Evolutionary conservation across 2,113 vertebrate species (phyloP).

Genomic region (Hepsetus odoe): DNA sequence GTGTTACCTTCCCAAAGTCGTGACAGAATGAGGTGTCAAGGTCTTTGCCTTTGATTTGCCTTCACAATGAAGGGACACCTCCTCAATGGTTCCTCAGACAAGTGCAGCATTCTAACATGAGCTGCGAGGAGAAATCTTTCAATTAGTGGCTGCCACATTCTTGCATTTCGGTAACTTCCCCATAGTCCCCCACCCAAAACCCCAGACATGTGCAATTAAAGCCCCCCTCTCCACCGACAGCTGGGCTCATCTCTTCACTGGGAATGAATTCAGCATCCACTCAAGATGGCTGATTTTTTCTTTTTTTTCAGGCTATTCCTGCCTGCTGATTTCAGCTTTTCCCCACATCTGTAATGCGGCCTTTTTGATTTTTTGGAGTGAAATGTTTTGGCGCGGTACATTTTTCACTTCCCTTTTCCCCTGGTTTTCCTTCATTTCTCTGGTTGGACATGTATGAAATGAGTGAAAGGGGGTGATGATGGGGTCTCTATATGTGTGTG

Average conservation of each 20-base stretch:
- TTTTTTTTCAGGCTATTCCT: constrained; percentile 32
- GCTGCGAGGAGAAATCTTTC: constrained; percentile 57
- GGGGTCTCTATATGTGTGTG: constrained; percentile 49
- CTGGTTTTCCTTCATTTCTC: constrained; percentile 28
- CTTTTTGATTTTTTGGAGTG: constrained; percentile 25
- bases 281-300: constrained; percentile 27
- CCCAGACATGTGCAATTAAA: constrained; percentile 46
- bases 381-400: constrained; percentile 58
- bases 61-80: constrained; percentile 38
- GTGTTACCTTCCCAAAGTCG: neutral
- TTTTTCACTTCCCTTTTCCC: constrained; percentile 51
- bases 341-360: neutral
- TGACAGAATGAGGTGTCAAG: constrained; percentile 21
- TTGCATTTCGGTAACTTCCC: constrained; percentile 24
- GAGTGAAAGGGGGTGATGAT: constrained; percentile 50
- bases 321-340: constrained; percentile 29
- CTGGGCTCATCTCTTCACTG: constrained; percentile 36
- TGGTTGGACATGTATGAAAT: constrained; percentile 43
- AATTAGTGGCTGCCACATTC: constrained; percentile 51
- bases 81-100: constrained; percentile 45
- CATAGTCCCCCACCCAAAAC: constrained; percentile 13
- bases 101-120: constrained; percentile 46
- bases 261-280: constrained; percentile 38
- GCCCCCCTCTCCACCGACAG: constrained; percentile 41
- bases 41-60: constrained; percentile 49